Percentiles rank a stretch among this genome's conserved stretches.
phyloP scores from a whole-genome alignment of 2,113 vertebrate species.

The Dolichallabes microphthalmus region DNA sequence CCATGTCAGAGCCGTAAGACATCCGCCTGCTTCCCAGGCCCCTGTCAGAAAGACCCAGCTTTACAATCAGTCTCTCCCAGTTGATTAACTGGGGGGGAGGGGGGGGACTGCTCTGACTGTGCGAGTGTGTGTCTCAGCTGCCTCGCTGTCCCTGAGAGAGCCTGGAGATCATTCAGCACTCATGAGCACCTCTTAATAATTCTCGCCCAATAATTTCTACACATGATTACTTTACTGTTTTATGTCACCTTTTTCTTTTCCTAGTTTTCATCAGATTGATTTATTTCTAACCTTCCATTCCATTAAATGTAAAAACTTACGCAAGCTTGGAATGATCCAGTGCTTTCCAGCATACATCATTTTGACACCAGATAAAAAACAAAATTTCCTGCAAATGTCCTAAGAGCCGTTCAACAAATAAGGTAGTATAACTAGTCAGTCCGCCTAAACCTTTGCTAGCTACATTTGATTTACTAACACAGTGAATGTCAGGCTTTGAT shows the following conservation, averaged over 20 bases:
- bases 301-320: conserved; percentile 19
- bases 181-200: conserved; percentile 27
- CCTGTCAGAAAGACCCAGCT: conserved; percentile 65
- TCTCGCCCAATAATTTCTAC: conserved; percentile 52
- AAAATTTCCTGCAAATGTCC: background rate
- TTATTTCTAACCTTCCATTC: conserved; percentile 13
- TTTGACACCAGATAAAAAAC: background rate
- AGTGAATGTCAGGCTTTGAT: background rate
- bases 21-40: conserved; percentile 64
- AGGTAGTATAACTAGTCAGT: background rate
- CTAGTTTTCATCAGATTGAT: conserved; percentile 41
- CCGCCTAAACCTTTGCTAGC: background rate
- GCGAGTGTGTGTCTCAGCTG: conserved; percentile 62
- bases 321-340: background rate
- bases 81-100: conserved; percentile 85
- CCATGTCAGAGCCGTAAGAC: conserved; percentile 58
- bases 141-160: background rate
- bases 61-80: conserved; percentile 79
- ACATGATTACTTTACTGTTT: conserved; percentile 51
- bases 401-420: background rate
- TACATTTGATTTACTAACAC: background rate
- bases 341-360: background rate
- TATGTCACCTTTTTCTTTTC: conserved; percentile 24
- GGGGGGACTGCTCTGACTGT: conserved; percentile 61
- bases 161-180: conserved; percentile 43